These are phyloP conservation scores for Megastigmus dorsalis DNA, from an alignment of 2,888 invertebrate genomes.

Conservation along the genomic window DNA sequence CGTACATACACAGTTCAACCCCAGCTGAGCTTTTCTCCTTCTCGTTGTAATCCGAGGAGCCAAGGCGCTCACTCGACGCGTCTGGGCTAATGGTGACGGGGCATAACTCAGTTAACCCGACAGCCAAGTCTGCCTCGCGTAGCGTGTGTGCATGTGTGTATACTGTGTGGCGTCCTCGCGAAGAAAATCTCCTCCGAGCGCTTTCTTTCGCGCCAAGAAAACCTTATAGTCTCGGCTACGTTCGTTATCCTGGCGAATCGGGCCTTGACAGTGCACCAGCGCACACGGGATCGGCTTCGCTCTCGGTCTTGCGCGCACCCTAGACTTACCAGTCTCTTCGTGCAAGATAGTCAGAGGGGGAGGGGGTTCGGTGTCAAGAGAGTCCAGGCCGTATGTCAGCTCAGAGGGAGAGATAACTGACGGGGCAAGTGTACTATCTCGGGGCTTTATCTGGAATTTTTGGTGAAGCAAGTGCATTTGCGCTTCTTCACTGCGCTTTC, in stretches of 20 bases:
- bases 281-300: slow-evolving; percentile 16
- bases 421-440: slow-evolving; percentile 9
- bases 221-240: too few relatives aligned
- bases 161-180: not conserved
- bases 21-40: not conserved
- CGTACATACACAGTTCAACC: not conserved
- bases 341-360: too few relatives aligned
- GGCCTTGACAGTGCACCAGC: not conserved
- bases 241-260: slow-evolving; percentile 41
- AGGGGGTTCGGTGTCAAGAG: too few relatives aligned
- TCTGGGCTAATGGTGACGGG: slow-evolving; percentile 40
- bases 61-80: slow-evolving; percentile 14
- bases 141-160: too few relatives aligned
- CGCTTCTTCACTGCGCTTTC: not conserved
- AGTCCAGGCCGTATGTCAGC: slow-evolving; percentile 12
- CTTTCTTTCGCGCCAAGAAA: not conserved
- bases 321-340: not conserved
- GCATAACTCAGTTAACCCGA: slow-evolving; percentile 43
- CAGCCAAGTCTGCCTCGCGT: too few relatives aligned
- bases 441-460: slow-evolving; percentile 30
- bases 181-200: too few relatives aligned
- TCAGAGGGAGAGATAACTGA: not conserved
- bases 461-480: not conserved
- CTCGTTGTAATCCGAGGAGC: slow-evolving; percentile 39
- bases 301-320: slow-evolving; percentile 33